Evolutionary conservation across 1,140 invertebrate species (phyloP).

Genomic region (Drosophila carrolli): DNA sequence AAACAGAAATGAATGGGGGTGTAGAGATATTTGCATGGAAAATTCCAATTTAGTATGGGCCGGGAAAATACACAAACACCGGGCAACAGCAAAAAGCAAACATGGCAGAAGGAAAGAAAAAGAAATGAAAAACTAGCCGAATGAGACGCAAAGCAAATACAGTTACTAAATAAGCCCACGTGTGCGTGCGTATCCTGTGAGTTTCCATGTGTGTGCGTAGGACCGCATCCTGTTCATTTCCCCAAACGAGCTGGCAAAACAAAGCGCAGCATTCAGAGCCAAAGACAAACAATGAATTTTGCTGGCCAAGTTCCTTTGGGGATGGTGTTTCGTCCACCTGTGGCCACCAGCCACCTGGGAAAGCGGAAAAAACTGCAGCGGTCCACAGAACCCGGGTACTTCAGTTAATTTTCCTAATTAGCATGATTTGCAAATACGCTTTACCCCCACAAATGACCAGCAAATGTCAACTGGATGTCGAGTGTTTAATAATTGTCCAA

Average conservation of each 20-base stretch:
- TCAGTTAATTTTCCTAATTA: slow-evolving; percentile 23
- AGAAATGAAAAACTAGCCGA: slow-evolving; percentile 29
- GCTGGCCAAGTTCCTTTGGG: neutral
- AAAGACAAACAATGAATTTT: slow-evolving; percentile 13
- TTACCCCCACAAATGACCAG: slow-evolving; percentile 6
- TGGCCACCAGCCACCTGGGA: neutral
- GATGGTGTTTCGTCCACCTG: slow-evolving; percentile 11
- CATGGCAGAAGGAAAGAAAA: neutral
- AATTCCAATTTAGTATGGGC: slow-evolving; percentile 33
- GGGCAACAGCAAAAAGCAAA: neutral
- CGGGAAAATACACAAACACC: slow-evolving; percentile 14
- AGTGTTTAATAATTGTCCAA: neutral
- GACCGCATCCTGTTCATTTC: slow-evolving; percentile 46
- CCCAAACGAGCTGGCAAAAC: slow-evolving; percentile 17
- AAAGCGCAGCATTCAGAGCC: slow-evolving; percentile 9
- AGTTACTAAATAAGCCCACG: slow-evolving; percentile 42
- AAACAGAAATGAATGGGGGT: too few species aligned
- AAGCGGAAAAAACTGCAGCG: slow-evolving; percentile 3
- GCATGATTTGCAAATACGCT: slow-evolving; percentile 20
- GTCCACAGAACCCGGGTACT: neutral
- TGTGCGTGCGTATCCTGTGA: slow-evolving; percentile 16
- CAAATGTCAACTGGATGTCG: neutral
- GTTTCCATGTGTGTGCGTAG: slow-evolving; percentile 3
- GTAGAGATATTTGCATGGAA: slow-evolving; percentile 38
- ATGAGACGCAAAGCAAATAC: slow-evolving; percentile 35